Evolutionary conservation across 2,797 vertebrate genomes (phyloP).

Genomic region (Lacerta agilis): DNA sequence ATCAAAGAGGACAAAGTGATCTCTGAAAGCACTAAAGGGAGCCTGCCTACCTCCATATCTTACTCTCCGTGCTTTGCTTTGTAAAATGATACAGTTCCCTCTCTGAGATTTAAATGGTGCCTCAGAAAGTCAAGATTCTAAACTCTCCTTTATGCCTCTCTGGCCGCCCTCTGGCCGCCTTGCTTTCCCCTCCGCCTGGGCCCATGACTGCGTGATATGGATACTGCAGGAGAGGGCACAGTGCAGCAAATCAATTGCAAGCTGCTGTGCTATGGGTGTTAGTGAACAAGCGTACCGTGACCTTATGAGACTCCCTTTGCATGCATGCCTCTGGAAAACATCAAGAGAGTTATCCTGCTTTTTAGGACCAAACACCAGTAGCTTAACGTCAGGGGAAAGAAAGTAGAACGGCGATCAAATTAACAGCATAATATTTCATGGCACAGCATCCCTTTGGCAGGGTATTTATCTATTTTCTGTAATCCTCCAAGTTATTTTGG

Average conservation of each 20-base stretch:
- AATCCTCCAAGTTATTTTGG: not conserved
- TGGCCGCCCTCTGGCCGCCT: not conserved
- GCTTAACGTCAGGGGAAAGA: not conserved
- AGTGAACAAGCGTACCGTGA: slow-evolving; percentile 33
- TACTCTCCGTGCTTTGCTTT: not conserved
- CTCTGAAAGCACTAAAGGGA: not conserved
- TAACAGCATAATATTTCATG: not conserved
- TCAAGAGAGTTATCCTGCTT: not conserved
- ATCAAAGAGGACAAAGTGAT: slow-evolving; percentile 1
- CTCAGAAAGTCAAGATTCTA: not conserved
- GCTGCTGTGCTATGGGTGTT: slow-evolving; percentile 9
- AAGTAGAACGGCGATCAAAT: rapidly evolving
- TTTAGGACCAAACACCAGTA: slow-evolving; percentile 33
- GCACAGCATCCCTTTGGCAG: not conserved
- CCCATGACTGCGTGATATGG: not conserved
- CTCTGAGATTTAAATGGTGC: slow-evolving; percentile 23
- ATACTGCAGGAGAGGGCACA: slow-evolving; percentile 39
- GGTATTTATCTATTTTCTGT: not conserved
- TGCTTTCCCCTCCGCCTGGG: not conserved
- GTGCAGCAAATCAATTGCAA: slow-evolving; percentile 48
- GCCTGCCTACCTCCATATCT: slow-evolving; percentile 20
- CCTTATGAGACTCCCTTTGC: slow-evolving; percentile 47
- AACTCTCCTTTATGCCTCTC: rapidly evolving
- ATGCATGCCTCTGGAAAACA: slow-evolving; percentile 61
- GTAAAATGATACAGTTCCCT: slow-evolving; percentile 1